Conservation (phyloP, 2,888 invertebrate genomes). For the Drosophila tripunctata region DNA sequence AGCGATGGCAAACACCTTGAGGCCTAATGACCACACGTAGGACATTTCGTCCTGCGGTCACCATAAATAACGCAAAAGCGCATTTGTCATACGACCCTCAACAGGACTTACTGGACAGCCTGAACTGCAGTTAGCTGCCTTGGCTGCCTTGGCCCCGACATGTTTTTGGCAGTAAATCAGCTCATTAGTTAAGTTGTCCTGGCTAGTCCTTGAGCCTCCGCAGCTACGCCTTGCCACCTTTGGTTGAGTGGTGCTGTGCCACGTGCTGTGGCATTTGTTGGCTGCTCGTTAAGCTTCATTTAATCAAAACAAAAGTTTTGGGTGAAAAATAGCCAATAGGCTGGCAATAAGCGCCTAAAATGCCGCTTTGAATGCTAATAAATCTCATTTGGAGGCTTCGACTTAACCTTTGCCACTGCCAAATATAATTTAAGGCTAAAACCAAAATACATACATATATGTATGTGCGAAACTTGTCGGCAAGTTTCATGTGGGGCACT, state of each 20-base stretch:
- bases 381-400: constrained; percentile 73
- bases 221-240: not conserved
- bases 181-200: constrained; percentile 80
- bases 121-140: constrained; percentile 46
- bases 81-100: constrained; percentile 77
- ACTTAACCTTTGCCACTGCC: constrained; percentile 63
- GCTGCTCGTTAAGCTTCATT: constrained; percentile 79
- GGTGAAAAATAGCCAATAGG: constrained; percentile 76
- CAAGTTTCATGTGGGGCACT: constrained; percentile 40
- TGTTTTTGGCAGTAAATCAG: constrained; percentile 80
- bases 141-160: constrained; percentile 40
- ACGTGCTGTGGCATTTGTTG: constrained; percentile 26
- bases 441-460: not conserved
- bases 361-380: constrained; percentile 81
- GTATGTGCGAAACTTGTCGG: constrained; percentile 34
- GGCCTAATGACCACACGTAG: constrained; percentile 75
- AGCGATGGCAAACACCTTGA: constrained; percentile 16
- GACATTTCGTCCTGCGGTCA: constrained; percentile 79
- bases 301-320: constrained; percentile 81
- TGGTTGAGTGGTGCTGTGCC: constrained; percentile 22
- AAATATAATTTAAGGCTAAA: constrained; percentile 60
- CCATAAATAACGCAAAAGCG: constrained; percentile 78
- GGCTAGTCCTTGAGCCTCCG: constrained; percentile 1
- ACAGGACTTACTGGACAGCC: constrained; percentile 4
- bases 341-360: constrained; percentile 65